Base-by-base conservation (phyloP, 1,140 invertebrate genomes). In the Cydia amplana region DNA sequence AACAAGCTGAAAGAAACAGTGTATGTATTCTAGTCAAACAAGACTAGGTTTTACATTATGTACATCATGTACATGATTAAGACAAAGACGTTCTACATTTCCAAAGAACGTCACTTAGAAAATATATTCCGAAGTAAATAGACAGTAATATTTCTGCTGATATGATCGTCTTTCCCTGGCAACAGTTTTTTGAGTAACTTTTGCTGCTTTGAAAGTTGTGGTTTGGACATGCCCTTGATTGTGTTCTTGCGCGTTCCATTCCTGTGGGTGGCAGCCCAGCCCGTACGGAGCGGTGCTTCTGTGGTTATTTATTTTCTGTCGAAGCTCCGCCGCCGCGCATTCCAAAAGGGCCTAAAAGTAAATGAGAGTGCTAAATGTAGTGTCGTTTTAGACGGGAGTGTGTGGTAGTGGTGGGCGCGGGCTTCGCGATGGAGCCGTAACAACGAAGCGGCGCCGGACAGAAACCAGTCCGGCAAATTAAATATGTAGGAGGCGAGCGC, bases 401-500 rank as follows among this genome's bases (percentile, higher is more conserved):
- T 25, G 63, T 28, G 9, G 63, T 25, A 23, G 55, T 20, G 25
- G 63, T 64, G 63, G 80, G 77, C 77, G 81, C 80, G 82, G 77
- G 80, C 55, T 60, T 79, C 20, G 55, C 85, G 85, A 90, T 90
- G 89, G 86, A 91, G 90, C 86, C 90, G 85, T 92, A 91, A 91
- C 87, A 86, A 86, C 87, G 86, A 78, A 80, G 84, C 84, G 82
- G 81, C 86, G 85, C 85, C 85, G 87, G 85, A 89, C 87, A 86
- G 85, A 87, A 91, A 92, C 90, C 90, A 90, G 90, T 92, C 88
- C 87, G 83, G 85, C 86, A 90, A 91, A 92, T 92, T 91, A 92
- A 91, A 91, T 92, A 92, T 92, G 91, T 92, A 91, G 87, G 91
- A 91, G 89, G 87, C 85, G 83, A 88, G 85, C 64, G 76, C 84